Conservation (phyloP, 30 jellyfish, hydroid and myxozoan species). For the Chrysaora quinquecirrha region DNA sequence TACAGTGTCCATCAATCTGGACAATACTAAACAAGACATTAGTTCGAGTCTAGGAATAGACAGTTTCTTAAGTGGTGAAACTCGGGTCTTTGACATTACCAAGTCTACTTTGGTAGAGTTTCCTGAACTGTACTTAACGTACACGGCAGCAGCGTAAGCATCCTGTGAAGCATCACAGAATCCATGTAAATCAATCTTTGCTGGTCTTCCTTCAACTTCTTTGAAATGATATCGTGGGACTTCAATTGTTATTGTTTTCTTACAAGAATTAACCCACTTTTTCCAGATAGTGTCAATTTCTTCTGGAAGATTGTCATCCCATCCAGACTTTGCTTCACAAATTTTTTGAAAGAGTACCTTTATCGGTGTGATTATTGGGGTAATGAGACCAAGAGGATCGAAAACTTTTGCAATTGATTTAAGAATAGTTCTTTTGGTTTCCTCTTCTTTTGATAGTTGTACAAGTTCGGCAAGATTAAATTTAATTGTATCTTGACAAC, state of each 20-base stretch:
- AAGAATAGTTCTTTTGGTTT: slow-evolving; percentile 27
- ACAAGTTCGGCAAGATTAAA: slow-evolving; percentile 9
- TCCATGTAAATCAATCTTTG: slow-evolving; percentile 23
- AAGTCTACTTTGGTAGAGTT: background rate
- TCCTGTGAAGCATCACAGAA: slow-evolving; percentile 51
- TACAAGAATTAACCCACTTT: background rate
- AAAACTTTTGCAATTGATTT: slow-evolving; percentile 16
- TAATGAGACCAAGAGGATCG: slow-evolving; percentile 52
- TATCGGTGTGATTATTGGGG: slow-evolving; percentile 31
- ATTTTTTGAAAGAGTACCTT: slow-evolving; percentile 12
- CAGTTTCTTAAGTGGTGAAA: slow-evolving; percentile 28
- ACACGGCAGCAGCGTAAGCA: slow-evolving; percentile 48
- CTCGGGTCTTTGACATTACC: slow-evolving; percentile 51
- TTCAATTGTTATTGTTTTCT: background rate
- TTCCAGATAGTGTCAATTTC: background rate
- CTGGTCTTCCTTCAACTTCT: slow-evolving; percentile 12
- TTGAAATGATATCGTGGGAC: slow-evolving; percentile 15
- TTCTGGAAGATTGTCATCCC: slow-evolving; percentile 11
- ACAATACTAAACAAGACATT: slow-evolving; percentile 4
- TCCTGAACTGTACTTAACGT: background rate
- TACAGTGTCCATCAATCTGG: slow-evolving; percentile 24
- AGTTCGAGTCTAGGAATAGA: slow-evolving; percentile 58
- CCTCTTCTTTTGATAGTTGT: too few species aligned
- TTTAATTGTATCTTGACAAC: background rate
- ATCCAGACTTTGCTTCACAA: slow-evolving; percentile 1